Percentiles rank a stretch among this genome's conserved stretches.
Conservation (phyloP, 2,888 invertebrate species). For the Pharmacophagus antenor region DNA sequence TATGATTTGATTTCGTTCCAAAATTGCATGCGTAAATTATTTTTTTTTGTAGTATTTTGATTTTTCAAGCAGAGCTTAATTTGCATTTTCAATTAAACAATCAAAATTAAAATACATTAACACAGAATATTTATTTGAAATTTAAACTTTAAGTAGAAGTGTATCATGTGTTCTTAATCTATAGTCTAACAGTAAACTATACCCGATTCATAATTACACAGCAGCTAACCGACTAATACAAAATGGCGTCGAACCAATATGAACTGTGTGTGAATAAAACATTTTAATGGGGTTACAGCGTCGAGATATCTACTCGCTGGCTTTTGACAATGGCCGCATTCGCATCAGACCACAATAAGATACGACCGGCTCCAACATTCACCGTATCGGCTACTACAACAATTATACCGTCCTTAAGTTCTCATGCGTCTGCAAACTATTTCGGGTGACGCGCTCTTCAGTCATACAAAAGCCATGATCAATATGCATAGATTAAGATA, state of each 20-base stretch:
- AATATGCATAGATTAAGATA: slow-evolving; percentile 64
- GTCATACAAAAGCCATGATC: slow-evolving; percentile 74
- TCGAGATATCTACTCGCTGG: slow-evolving; percentile 81
- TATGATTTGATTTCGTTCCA: slow-evolving; percentile 13
- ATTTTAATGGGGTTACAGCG: slow-evolving; percentile 80
- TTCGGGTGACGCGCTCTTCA: slow-evolving; percentile 45
- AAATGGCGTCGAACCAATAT: slow-evolving; percentile 37
- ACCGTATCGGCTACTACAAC: slow-evolving; percentile 70
- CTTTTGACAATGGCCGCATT: slow-evolving; percentile 79
- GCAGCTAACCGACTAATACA: slow-evolving; percentile 68
- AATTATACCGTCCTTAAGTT: slow-evolving; percentile 72
- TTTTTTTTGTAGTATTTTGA: too few species aligned
- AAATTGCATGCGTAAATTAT: slow-evolving; percentile 24
- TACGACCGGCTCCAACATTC: slow-evolving; percentile 69
- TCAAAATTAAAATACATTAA: neutral
- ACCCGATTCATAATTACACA: slow-evolving; percentile 52
- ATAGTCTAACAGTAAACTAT: slow-evolving; percentile 33
- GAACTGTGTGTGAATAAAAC: slow-evolving; percentile 62
- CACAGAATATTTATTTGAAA: neutral
- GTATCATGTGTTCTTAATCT: slow-evolving; percentile 26
- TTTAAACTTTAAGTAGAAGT: neutral
- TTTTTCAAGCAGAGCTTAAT: slow-evolving; percentile 19
- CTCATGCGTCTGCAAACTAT: slow-evolving; percentile 37
- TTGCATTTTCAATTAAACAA: slow-evolving; percentile 12
- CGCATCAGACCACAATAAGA: slow-evolving; percentile 71